Evolutionary conservation across 1,140 invertebrate genomes (phyloP), one percentile per base, ranked within the genome.

Genomic region (Drosophila leontia): DNA sequence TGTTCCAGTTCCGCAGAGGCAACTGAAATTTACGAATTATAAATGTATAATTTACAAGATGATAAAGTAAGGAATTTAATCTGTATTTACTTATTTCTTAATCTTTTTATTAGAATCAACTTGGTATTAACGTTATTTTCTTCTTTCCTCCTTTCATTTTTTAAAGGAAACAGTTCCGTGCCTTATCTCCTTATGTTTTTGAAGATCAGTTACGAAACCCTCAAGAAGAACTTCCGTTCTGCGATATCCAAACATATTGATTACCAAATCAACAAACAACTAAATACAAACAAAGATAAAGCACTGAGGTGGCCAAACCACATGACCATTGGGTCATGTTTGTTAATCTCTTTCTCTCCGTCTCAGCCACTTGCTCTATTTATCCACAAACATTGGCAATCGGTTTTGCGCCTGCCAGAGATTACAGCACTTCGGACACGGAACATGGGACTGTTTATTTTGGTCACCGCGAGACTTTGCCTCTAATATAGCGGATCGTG

Each of bases 1-100:
- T 94, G 93, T 78, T 95, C 94, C 62, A 96, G 83, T 69, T 93
- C 94, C 53, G 93, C 92, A 13, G 94, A 94, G 45, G 94, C 91
- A 56, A 93, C 95, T 96, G 91, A 6, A 37, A 41, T 42, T 23
- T 50, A 3, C 23, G 34, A 19, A 39, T 7, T 39, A 29, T 15
- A n/a, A 45, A 29, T 29, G 29, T 29, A 37, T 12, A 2, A 6
- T 12, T 47, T 29, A 19, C 7, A 17, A 55, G n/a, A n/a, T n/a
- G n/a, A 5, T 9, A 2, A 15, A 19, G 17, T 15, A 15, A 15
- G 7, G 8, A 9, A 15, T 23, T 23, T 35, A 15, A 50, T 48
- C 23, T 48, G 11, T 11, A 35, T 0, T 3, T 35, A 35, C n/a
- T n/a, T n/a, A n/a, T n/a, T n/a, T n/a, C 3, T 26, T 0, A 12